Conservation (phyloP, 2,797 vertebrate species). For the Gila robusta region DNA sequence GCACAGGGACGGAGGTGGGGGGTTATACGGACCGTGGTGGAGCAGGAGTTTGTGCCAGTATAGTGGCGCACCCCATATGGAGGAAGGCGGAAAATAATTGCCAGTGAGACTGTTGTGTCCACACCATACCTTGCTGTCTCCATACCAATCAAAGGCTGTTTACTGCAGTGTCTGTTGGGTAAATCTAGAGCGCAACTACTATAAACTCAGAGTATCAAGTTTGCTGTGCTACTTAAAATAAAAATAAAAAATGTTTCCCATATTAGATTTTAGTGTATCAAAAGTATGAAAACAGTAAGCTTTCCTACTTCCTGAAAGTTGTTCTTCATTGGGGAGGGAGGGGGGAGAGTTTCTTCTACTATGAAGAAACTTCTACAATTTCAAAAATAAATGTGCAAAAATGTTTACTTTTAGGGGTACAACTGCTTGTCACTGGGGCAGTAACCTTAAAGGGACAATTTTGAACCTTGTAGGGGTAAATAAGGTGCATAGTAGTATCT, state of each 20-base stretch:
- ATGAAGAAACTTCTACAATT: no score
- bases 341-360: no score
- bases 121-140: constrained; percentile 53
- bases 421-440: not conserved
- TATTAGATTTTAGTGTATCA: not conserved
- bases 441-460: no score
- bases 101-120: constrained; percentile 51
- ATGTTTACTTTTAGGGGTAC: not conserved
- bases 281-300: not conserved
- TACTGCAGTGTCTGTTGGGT: constrained; percentile 34
- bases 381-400: not conserved
- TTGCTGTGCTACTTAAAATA: not conserved
- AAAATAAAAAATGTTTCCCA: not conserved
- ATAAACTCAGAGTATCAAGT: not conserved
- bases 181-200: constrained; percentile 19
- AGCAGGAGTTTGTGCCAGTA: constrained; percentile 46
- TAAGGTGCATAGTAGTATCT: not conserved
- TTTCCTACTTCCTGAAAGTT: not conserved
- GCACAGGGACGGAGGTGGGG: constrained; percentile 2
- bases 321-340: no score
- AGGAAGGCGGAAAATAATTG: constrained; percentile 47
- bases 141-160: constrained; percentile 49
- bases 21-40: constrained; percentile 22
- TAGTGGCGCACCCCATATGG: constrained; percentile 40
- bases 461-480: not conserved